Evolutionary conservation across 2,113 vertebrate species (phyloP).

Genomic region (Trogon surrucura): DNA sequence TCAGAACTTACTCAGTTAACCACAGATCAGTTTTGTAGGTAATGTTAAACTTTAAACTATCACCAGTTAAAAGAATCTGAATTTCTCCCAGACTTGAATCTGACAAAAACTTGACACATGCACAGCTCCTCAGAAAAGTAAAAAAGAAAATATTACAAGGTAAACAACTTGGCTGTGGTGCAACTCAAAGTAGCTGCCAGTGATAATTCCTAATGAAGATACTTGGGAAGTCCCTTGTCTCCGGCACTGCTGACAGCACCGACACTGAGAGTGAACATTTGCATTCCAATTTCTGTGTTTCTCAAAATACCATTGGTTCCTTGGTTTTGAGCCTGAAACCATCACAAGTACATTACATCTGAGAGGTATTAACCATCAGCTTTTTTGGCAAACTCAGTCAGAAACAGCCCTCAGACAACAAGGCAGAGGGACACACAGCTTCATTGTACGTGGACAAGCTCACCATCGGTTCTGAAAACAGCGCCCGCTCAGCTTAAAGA

Average conservation of each 20-base stretch:
- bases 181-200: background rate
- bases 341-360: background rate
- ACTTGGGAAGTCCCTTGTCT: background rate
- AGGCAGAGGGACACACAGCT: background rate
- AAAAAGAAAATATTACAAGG: background rate
- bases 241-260: background rate
- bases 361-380: accelerated
- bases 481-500: background rate
- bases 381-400: background rate
- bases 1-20: background rate
- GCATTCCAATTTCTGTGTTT: background rate
- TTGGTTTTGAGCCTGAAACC: background rate
- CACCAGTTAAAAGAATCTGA: background rate
- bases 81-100: background rate
- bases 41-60: background rate
- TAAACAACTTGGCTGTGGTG: background rate
- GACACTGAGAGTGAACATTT: accelerated
- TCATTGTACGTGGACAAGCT: background rate
- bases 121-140: background rate
- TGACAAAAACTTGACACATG: background rate
- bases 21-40: background rate
- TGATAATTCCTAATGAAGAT: accelerated
- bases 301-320: background rate
- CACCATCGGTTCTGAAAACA: background rate
- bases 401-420: background rate